Evolutionary conservation across 2,113 vertebrate species (phyloP), one percentile per base, ranked within the genome.

Genomic region (Proteles cristata): DNA sequence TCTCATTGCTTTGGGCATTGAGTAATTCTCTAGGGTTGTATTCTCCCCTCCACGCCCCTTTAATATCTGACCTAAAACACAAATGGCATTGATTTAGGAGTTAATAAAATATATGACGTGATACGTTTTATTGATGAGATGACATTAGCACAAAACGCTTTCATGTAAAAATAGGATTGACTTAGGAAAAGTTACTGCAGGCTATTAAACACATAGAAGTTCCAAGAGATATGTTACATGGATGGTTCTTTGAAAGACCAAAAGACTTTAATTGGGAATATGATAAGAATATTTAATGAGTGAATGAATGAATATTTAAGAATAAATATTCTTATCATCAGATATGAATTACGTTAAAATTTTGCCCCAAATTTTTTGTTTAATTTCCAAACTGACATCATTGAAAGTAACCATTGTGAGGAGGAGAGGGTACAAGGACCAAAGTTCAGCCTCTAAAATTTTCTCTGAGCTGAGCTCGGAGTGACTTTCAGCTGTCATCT

Each of bases 121-220:
- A 26, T 53, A 68, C 45, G 45, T 84, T 85, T 85, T 92, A 77
- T 73, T 26, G 21, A 45, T 91, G 50, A 93, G 90, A 85, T 81
- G 33, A 73, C 33, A 73, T n/a, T 88, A 86, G 45, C 74, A 63
- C 88, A 21, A 95, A 95, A 88, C 93, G 4, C 77, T 97, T 93
- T 94, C 28, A 35, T 88, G 48, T 95, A 87, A 96, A 90, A 85
- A 90, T 81, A 74, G n/a, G 19, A 45, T 58, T 91, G 31, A 68
- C 23, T 88, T 69, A 88, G 53, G 39, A 73, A 92, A 80, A 58
- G 50, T 90, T 31, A 39, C 48, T 45, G 9, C 15, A 94, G 66
- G 21, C 17, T 83, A 61, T 63, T 55, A 85, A 50, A 71, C 19
- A 69, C 11, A 11, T 28, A 63, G 21, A 91, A 35, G 11, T 95